Evolutionary conservation across 2,113 vertebrate genomes (phyloP).

Genomic region (Hydrolagus affinis): DNA sequence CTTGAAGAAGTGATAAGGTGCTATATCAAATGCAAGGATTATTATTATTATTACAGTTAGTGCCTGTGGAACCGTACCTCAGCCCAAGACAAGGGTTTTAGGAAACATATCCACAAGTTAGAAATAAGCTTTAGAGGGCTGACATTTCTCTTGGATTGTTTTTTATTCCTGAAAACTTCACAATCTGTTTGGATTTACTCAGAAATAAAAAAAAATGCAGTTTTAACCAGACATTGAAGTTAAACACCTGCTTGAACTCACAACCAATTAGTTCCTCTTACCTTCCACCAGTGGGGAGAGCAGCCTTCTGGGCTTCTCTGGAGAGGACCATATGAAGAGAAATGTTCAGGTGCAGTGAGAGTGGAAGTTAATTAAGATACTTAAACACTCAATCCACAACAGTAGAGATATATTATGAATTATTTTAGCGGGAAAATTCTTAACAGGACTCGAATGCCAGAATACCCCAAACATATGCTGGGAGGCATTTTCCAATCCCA

Average conservation of each 20-base stretch:
- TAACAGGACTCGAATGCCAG: background rate
- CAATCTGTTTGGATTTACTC: no score
- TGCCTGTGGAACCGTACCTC: no score
- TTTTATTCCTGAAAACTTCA: no score
- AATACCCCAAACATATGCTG: background rate
- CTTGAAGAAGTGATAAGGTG: no score
- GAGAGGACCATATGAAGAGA: slow-evolving; percentile 42
- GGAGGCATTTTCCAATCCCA: background rate
- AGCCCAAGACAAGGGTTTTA: no score
- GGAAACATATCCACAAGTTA: no score
- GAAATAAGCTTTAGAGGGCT: no score
- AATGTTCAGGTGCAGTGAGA: background rate
- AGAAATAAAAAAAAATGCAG: background rate
- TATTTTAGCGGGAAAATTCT: background rate
- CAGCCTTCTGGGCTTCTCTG: slow-evolving; percentile 56
- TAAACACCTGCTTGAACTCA: slow-evolving; percentile 43
- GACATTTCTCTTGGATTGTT: no score
- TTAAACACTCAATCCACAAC: background rate
- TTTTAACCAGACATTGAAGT: slow-evolving; percentile 35
- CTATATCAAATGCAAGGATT: no score
- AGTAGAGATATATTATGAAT: background rate
- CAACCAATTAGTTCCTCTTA: slow-evolving; percentile 58
- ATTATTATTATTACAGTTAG: no score
- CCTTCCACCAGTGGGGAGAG: slow-evolving; percentile 51
- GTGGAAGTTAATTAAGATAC: background rate